Conservation (phyloP, 1,140 invertebrate species). For the Zeugodacus cucurbitae region DNA sequence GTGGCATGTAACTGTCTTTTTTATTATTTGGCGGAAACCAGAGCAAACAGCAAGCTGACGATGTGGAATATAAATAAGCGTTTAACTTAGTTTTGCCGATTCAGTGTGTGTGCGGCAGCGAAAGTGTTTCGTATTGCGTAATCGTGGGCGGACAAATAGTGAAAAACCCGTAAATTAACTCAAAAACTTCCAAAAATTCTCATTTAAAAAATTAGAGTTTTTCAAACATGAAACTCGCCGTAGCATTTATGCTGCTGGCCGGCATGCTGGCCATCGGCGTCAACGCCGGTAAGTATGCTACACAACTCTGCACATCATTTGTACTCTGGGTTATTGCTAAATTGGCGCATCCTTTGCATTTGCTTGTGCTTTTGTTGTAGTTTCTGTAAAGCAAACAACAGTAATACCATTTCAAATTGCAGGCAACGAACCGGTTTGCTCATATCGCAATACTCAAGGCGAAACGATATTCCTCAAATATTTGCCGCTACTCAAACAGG, state of each 20-base stretch:
- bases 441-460: conserved; percentile 55
- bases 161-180: not conserved
- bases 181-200: not conserved
- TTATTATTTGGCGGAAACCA: not conserved
- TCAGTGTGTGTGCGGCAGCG: conserved; percentile 9
- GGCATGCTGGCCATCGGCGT: conserved; percentile 20
- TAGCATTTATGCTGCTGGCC: not conserved
- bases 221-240: not conserved
- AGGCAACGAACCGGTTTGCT: conserved; percentile 54
- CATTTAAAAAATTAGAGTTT: not conserved
- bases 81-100: not conserved
- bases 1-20: not conserved
- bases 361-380: not conserved
- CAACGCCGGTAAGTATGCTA: conserved; percentile 16
- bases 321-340: not conserved
- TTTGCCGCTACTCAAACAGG: conserved; percentile 53
- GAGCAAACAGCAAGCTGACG: not conserved
- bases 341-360: not conserved
- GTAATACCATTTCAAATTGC: conserved; percentile 43
- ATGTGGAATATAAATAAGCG: not conserved
- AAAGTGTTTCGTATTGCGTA: not conserved
- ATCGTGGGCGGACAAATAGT: not conserved
- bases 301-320: not conserved
- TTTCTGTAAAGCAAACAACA: not conserved
- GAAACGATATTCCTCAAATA: conserved; percentile 61